Evolutionary conservation across 2,888 invertebrate genomes (phyloP).

Genomic region (Apamea epomidion): DNA sequence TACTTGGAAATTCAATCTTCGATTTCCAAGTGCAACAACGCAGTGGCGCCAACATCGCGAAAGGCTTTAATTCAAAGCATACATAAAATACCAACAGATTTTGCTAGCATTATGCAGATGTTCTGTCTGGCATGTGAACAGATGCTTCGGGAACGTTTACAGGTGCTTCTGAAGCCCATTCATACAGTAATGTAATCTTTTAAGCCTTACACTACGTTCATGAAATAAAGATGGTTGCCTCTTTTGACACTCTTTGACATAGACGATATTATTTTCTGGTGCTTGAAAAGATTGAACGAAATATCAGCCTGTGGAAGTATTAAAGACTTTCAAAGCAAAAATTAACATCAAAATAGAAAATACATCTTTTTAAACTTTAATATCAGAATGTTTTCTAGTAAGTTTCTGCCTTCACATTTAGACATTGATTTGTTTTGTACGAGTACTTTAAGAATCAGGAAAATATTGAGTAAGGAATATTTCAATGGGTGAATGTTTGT

Average conservation of each 20-base stretch:
- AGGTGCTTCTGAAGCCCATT: background rate
- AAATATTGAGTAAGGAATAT: too few relatives aligned
- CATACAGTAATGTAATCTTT: constrained; percentile 19
- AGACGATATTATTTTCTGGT: background rate
- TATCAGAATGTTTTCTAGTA: background rate
- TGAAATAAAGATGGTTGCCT: background rate
- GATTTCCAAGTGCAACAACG: background rate
- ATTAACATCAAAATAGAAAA: background rate
- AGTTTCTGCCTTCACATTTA: too few relatives aligned
- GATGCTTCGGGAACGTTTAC: background rate
- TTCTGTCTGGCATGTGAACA: too few relatives aligned
- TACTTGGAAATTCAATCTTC: background rate
- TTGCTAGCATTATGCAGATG: background rate
- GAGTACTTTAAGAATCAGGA: too few relatives aligned
- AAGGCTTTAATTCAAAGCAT: background rate
- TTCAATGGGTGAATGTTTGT: too few relatives aligned
- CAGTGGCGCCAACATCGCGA: background rate
- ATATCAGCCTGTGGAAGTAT: background rate
- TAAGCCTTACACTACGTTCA: constrained; percentile 1
- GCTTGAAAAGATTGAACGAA: background rate
- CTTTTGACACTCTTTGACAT: background rate
- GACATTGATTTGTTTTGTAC: too few relatives aligned
- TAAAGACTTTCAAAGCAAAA: background rate
- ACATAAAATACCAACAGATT: background rate
- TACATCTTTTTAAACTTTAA: background rate